These are phyloP conservation scores for Dascyllus trimaculatus DNA, from an alignment of 2,113 vertebrate species.

Conservation along the genomic window DNA sequence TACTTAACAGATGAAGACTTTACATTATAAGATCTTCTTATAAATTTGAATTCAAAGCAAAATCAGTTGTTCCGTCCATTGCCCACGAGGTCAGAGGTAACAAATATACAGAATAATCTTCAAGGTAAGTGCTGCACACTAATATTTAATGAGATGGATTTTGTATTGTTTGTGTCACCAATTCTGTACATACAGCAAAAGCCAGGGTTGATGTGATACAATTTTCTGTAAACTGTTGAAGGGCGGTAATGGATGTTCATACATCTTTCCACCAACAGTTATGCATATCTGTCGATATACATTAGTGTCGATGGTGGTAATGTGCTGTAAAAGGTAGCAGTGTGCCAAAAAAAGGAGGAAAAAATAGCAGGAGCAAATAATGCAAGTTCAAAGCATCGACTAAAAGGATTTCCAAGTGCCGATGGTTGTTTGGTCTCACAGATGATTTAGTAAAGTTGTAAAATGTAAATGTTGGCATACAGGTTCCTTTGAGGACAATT, in stretches of 20 bases:
- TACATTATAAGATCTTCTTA: too few relatives aligned
- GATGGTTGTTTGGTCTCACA: slow-evolving; percentile 1
- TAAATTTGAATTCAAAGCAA: too few relatives aligned
- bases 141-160: not conserved
- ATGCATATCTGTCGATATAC: slow-evolving; percentile 26
- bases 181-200: not conserved
- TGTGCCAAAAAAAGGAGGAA: slow-evolving; percentile 18
- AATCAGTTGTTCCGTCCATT: not conserved
- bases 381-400: slow-evolving; percentile 18
- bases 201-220: slow-evolving; percentile 3
- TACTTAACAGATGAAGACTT: too few relatives aligned
- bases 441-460: slow-evolving; percentile 1
- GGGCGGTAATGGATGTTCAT: slow-evolving; percentile 44
- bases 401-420: slow-evolving; percentile 17
- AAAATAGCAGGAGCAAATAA: not conserved
- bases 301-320: slow-evolving; percentile 32
- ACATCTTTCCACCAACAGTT: slow-evolving; percentile 21
- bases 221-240: slow-evolving; percentile 32
- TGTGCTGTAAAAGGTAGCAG: slow-evolving; percentile 18
- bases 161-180: slow-evolving; percentile 14
- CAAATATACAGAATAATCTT: not conserved
- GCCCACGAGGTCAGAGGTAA: not conserved
- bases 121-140: slow-evolving; percentile 3
- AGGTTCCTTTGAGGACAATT: not conserved
- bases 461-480: not conserved